Base-by-base conservation (phyloP, 2,797 vertebrate species). In the Apodemus agrarius region DNA sequence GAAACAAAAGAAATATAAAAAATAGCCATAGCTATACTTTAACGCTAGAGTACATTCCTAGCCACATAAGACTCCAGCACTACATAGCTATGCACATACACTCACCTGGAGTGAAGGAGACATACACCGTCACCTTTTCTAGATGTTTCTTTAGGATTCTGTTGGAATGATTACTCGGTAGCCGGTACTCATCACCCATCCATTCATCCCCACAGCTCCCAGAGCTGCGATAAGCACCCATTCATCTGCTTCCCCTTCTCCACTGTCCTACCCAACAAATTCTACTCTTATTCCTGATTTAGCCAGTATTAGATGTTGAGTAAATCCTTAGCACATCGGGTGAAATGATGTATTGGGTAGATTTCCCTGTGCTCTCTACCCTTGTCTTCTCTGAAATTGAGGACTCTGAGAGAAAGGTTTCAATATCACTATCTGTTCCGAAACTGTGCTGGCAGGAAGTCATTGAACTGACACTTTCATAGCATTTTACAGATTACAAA, bases 381-480 rank as follows among this genome's bases (percentile, higher is more conserved):
- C 57, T 46, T 65, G 4, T 67, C 13, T 13, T 89, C 72, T 46
- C 21, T 3, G 22, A 52, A 63, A 34, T 29, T 46, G 78, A 95
- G 43, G 40, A 81, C 75, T 83, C 0, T 1, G 37, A 93, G 93
- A 43, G 57, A 31, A 21, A 43, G 54, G 19, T 81, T 94, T 69
- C 17, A 49, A 0, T 43, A 19, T 52, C 5, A 3, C 63, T 84
- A 6, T 78, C 37, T 85, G 6, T 87, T 91, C 0, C 4, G 92
- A 84, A 84, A 14, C 49, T 10, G 75, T 34, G 34, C 75, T 67
- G 86, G 93, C 75, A 95, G 90, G 79, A 93, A 95, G 40, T 72
- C 82, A 81, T 83, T 79, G 67, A 91, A 72, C 37, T 31, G 65
- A 88, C 75, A 52, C 40, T 83, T 89, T 34, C 37, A 29, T 90